Evolutionary conservation across 2,113 vertebrate genomes (phyloP), one percentile per base, ranked within the genome.

Genomic region (Panthera uncia): DNA sequence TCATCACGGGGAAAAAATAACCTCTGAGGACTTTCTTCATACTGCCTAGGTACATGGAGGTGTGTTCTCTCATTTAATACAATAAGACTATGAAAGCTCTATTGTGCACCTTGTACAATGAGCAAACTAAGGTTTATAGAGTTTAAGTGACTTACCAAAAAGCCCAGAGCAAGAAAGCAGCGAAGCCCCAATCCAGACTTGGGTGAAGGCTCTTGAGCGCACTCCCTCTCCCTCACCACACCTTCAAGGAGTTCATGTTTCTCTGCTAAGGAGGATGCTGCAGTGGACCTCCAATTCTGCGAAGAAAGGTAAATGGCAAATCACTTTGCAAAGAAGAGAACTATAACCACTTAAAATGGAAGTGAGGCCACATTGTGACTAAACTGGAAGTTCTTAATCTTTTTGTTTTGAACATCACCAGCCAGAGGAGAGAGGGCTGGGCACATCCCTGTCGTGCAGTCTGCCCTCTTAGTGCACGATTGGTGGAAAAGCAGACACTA

Each of bases 401-500:
- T 79, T 91, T 57, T 55, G 78, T 83, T 93, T 76, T 29, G 61
- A 87, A 78, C 21, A 29, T 66, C n/a, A 68, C 86, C 48, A 52
- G 78, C 11, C 31, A 50, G 85, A 21, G 63, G 36, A 29, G 33
- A 52, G 31, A 15, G 29, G 55, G 7, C 10, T n/a, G 36, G 50
- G 8, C 73, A 25, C 25, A 3, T 0, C 0, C 9, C 29, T 48
- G 27, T 57, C 41, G 48, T 14, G 21, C 21, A 74, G 41, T 33
- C 23, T 61, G 33, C 41, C 84, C 57, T 38, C 27, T 29, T 83
- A 55, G 11, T 1, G 11, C 6, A 27, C 12, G n/a, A 18, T 3
- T 33, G 6, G 25, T 33, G 25, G 27, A 45, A 76, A 92, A 84
- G 87, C 33, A 31, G 29, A 93, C 33, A 78, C 12, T 15, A 66